Evolutionary conservation across 2,888 invertebrate species (phyloP).

Genomic region (Physocephala rufipes): DNA sequence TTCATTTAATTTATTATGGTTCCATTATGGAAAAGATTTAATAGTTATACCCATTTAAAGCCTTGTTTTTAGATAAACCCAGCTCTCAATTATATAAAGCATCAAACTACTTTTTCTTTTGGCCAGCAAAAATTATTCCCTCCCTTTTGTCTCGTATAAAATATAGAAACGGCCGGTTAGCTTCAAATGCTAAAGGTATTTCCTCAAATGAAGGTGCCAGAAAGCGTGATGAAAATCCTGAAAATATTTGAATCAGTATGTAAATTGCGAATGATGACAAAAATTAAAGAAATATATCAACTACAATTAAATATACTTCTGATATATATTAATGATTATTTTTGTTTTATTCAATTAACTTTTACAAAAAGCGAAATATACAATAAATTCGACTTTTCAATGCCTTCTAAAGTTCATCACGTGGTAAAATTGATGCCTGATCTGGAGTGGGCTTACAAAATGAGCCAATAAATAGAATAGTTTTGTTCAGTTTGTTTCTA

Average conservation of each 20-base stretch:
- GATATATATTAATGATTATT: neutral
- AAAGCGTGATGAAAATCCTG: no score
- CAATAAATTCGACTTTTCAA: neutral
- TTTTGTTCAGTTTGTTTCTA: neutral
- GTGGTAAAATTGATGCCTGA: neutral
- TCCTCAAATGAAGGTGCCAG: constrained; percentile 8
- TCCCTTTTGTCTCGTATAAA: constrained; percentile 22
- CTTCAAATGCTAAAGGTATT: constrained; percentile 6
- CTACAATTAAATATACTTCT: no score
- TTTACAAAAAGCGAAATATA: neutral
- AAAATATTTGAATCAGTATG: neutral
- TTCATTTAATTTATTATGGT: neutral
- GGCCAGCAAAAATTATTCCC: constrained; percentile 27
- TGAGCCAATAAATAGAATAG: constrained; percentile 16
- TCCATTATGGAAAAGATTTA: no score
- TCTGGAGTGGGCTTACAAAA: neutral
- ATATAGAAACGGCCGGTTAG: constrained; percentile 32
- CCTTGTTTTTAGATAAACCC: no score
- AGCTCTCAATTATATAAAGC: no score
- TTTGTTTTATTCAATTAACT: neutral
- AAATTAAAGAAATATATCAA: neutral
- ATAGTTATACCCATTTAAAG: no score
- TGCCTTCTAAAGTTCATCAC: neutral
- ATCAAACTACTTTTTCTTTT: neutral
- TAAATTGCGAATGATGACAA: no score